A percentile compares a stretch with the other conserved stretches of the same genome.
phyloP scores from a whole-genome alignment of 2,888 invertebrate genomes.

The Drosophila kokeensis region DNA sequence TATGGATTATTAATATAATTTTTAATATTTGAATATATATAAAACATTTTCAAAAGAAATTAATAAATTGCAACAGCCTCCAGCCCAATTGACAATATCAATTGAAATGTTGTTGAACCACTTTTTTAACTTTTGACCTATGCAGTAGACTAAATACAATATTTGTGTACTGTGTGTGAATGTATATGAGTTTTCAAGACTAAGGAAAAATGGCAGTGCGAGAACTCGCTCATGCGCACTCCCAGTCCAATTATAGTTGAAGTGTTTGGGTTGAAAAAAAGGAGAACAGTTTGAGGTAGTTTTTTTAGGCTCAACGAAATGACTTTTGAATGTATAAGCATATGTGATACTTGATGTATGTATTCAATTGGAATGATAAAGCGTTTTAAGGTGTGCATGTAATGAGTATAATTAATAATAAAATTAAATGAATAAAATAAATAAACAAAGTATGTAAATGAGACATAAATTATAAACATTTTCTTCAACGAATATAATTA shows the following conservation, averaged over 20 bases:
- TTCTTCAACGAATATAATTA: not conserved
- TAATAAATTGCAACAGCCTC: not conserved
- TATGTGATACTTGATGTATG: not conserved
- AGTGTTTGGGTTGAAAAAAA: not conserved
- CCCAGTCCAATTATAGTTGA: conserved; percentile 15
- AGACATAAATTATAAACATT: no score
- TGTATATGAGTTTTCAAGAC: conserved; percentile 12
- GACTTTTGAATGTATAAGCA: not conserved
- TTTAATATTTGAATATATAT: not conserved
- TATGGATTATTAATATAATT: not conserved
- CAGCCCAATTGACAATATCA: not conserved
- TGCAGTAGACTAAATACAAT: not conserved
- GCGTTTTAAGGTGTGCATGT: not conserved
- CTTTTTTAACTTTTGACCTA: not conserved
- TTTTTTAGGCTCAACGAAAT: conserved; percentile 9
- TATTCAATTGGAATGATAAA: not conserved
- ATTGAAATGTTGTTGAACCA: not conserved
- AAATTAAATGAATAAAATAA: no score
- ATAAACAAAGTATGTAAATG: no score
- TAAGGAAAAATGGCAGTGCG: conserved; percentile 18
- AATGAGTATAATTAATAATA: not conserved
- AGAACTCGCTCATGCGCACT: conserved; percentile 65
- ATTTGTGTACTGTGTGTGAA: not conserved
- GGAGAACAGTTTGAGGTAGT: not conserved
- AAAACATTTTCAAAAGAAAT: not conserved